These are phyloP conservation scores for Spodoptera exigua DNA, from an alignment of 2,888 invertebrate species.

Conservation along the genomic window DNA sequence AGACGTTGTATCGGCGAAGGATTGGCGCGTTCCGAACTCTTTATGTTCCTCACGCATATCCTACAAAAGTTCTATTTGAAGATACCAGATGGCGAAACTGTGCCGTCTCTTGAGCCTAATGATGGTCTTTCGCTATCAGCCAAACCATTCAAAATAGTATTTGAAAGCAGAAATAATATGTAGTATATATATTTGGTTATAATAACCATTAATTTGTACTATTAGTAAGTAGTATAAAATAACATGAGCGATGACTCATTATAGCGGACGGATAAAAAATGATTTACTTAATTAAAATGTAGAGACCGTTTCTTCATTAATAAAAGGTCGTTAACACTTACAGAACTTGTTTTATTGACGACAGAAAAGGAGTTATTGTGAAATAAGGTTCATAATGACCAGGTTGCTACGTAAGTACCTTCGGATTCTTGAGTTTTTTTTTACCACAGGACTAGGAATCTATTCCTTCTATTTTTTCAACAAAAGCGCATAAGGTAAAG, in stretches of 20 bases:
- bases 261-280: constrained; percentile 19
- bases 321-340: constrained; percentile 32
- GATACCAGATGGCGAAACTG: constrained; percentile 74
- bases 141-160: constrained; percentile 84
- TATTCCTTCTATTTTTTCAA: too few relatives aligned
- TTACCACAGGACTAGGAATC: too few relatives aligned
- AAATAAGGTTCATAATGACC: constrained; percentile 2
- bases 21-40: constrained; percentile 92
- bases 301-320: constrained; percentile 15
- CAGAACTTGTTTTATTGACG: constrained; percentile 39
- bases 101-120: constrained; percentile 83
- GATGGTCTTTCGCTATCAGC: constrained; percentile 90
- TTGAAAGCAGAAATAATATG: constrained; percentile 69
- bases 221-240: too few relatives aligned
- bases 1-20: constrained; percentile 95
- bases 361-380: constrained; percentile 23
- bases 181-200: constrained; percentile 2
- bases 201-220: constrained; percentile 3
- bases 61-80: constrained; percentile 91
- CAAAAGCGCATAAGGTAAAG: too few relatives aligned
- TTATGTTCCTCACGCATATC: constrained; percentile 92
- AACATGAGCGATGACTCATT: background rate
- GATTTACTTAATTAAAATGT: constrained; percentile 8
- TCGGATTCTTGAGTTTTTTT: too few relatives aligned
- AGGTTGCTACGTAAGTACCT: too few relatives aligned